Evolutionary conservation across 92 coral and sea anemone genomes (phyloP).

Genomic region (Pocillopora grandis): DNA sequence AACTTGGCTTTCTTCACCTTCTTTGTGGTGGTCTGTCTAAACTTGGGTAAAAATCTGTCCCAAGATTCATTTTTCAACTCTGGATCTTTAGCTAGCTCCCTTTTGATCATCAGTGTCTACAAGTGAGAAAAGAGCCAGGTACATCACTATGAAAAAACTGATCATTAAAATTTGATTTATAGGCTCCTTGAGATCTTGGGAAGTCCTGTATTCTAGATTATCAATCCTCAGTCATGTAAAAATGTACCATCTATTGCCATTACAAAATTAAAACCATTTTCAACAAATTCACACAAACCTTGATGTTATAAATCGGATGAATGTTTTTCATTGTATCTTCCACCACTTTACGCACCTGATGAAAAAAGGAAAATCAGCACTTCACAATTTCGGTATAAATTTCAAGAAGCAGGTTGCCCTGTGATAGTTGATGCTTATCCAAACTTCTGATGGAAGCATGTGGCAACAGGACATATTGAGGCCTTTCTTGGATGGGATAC

Average conservation of each 20-base stretch:
- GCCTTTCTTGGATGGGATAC: too few relatives aligned
- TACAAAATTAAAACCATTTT: background rate
- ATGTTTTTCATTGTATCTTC: conserved; percentile 96
- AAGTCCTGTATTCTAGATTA: too few relatives aligned
- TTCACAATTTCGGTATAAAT: background rate
- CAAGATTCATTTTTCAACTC: conserved; percentile 91
- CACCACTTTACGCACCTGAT: conserved; percentile 87
- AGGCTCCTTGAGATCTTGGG: too few relatives aligned
- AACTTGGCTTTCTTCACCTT: conserved; percentile 77
- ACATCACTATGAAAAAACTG: too few relatives aligned
- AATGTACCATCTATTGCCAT: too few relatives aligned
- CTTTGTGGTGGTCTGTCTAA: conserved; percentile 75
- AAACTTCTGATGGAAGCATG: too few relatives aligned
- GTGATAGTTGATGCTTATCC: too few relatives aligned
- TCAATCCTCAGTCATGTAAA: too few relatives aligned
- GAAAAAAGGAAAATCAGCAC: background rate
- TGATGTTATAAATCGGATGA: conserved; percentile 96
- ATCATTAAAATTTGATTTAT: too few relatives aligned
- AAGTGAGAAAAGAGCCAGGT: background rate
- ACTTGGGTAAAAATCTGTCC: conserved; percentile 98
- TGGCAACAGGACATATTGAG: too few relatives aligned
- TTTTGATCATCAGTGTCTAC: conserved; percentile 94
- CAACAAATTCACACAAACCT: conserved; percentile 48
- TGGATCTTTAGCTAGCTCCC: conserved; percentile 96
- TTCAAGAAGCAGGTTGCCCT: background rate